Evolutionary conservation across 2,888 invertebrate genomes (phyloP).

Genomic region (Allygus modestus): DNA sequence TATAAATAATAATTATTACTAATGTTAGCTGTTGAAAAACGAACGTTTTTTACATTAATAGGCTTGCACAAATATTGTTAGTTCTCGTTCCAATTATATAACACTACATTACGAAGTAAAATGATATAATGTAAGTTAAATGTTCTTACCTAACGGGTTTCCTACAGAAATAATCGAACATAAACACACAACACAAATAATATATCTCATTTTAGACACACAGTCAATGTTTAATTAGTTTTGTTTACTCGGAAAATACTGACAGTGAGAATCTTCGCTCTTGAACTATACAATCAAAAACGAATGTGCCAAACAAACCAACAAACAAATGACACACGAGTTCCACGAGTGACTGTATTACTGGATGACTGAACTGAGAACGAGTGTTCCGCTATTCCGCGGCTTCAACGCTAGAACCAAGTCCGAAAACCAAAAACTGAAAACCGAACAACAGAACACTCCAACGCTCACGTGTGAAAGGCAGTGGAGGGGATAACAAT

Average conservation of each 20-base stretch:
- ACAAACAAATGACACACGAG: background rate
- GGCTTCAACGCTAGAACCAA: background rate
- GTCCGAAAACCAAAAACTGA: background rate
- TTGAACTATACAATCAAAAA: background rate
- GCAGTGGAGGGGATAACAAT: background rate
- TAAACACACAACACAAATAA: background rate
- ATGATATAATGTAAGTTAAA: no score
- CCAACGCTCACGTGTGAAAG: constrained; percentile 2
- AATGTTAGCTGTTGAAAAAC: no score
- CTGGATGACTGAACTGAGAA: background rate
- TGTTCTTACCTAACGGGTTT: background rate
- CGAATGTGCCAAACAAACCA: background rate
- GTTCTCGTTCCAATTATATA: no score
- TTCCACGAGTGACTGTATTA: background rate
- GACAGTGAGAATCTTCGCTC: background rate
- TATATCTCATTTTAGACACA: background rate
- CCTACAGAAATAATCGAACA: background rate
- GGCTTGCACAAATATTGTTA: no score
- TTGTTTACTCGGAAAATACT: background rate
- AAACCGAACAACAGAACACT: no score
- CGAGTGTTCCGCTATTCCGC: background rate
- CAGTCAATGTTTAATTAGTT: background rate
- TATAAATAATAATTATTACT: no score
- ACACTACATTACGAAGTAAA: no score
- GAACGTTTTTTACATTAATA: no score